A percentile compares a stretch with the other conserved stretches of the same genome.
Evolutionary conservation across 2,113 vertebrate species (phyloP).

Genomic region (Chitala chitala): DNA sequence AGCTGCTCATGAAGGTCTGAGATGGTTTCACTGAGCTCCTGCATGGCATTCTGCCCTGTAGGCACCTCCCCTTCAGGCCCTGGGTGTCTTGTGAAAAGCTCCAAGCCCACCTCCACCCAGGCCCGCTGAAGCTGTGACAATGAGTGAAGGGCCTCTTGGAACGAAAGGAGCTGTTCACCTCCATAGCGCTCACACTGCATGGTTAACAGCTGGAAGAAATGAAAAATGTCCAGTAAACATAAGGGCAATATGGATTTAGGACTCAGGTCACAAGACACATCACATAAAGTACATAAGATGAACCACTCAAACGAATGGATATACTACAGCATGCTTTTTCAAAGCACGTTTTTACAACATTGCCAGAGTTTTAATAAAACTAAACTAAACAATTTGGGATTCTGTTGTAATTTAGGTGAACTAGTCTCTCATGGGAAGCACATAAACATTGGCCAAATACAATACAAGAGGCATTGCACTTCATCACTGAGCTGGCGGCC

Average conservation of each 20-base stretch:
- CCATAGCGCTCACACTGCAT: conserved; percentile 54
- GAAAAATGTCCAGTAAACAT: neutral
- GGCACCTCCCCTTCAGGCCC: conserved; percentile 45
- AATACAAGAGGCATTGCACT: neutral
- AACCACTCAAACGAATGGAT: too few species aligned
- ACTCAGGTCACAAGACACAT: too few species aligned
- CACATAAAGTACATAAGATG: too few species aligned
- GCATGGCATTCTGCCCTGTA: conserved; percentile 41
- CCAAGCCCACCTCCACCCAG: conserved; percentile 60
- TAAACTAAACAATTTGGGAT: too few species aligned
- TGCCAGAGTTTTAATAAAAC: too few species aligned
- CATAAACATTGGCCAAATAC: too few species aligned
- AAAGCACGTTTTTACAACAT: too few species aligned
- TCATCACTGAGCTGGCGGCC: neutral
- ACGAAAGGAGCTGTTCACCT: conserved; percentile 54
- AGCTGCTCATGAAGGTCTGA: conserved; percentile 55
- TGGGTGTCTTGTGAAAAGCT: conserved; percentile 62
- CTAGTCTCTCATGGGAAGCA: too few species aligned
- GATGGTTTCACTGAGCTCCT: conserved; percentile 46
- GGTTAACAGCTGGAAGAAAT: conserved; percentile 52
- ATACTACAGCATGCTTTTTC: too few species aligned
- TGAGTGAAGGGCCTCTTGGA: conserved; percentile 57
- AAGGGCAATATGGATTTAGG: neutral
- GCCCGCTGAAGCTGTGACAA: conserved; percentile 52
- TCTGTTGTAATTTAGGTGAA: too few species aligned